Base-by-base conservation (phyloP, 1,140 invertebrate species). In the Centruroides vittatus region DNA sequence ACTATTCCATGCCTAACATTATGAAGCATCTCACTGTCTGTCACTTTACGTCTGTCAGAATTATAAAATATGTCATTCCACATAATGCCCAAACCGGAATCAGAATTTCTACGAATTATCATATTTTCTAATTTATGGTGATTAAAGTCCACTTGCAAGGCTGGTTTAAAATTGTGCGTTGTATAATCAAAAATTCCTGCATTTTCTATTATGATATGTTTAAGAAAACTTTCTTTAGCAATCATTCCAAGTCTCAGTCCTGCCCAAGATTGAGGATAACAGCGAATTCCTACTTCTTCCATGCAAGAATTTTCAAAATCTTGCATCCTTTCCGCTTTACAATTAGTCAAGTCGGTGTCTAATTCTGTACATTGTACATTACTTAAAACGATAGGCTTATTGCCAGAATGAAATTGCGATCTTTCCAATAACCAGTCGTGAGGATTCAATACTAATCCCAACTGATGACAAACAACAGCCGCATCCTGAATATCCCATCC, bases 71-170 rank as follows among this genome's bases (percentile, higher is more conserved):
- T 82, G 73, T 94, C 88, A 1, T 89, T 89, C 71, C 93, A 94
- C 23, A 93, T 74, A 47, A 95, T 80, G 11, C 89, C 90, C 12
- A 95, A 72, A 0, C 92, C 92, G 72, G 93, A 89, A 69, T 90
- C 85, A 36, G 85, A 81, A 73, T 93, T 95, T 66, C 89, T 82
- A 0, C 80, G 75, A 3, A 95, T 77, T 67, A 82, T 80, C 5
- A 95, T 81, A 66, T 87, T 86, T 70, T 92, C 86, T 64, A 98
- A 78, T 35, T 88, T 85, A 70, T 98, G 93, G 58, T 88, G 82
- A 57, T 93, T 89, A 74, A 98, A 95, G 75, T 99, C 96, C 60
- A 98, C 88, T 77, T 96, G 93, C 3, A 99, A 73, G 0, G 94
- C 96, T 75, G 72, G 88, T 71, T 89, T 92, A 67, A 98, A 97